Base-by-base conservation (phyloP, 2,113 vertebrate genomes). In the Phylloscopus trochilus region DNA sequence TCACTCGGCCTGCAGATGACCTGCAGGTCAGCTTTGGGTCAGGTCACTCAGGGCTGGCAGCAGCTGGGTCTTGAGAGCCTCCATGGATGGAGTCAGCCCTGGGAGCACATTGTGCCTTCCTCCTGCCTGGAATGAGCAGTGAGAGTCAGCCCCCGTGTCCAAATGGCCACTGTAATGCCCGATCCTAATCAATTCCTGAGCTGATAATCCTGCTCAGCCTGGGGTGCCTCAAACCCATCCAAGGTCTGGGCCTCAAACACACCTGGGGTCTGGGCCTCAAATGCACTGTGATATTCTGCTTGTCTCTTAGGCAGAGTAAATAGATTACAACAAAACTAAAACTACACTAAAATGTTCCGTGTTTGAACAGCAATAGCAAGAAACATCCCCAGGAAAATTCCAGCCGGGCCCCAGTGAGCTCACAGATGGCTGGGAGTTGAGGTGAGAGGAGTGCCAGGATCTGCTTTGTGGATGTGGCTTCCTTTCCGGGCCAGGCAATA, bases 101-200 rank as follows among this genome's bases (percentile, higher is more conserved):
- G 43, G 24, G 64, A 70, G 22, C 46, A 10, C 0, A 0, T 4
- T 44, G 74, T 33, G 10, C 22, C 53, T 64, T 80, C 39, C 30
- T 74, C 28, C 22, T 18, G 11, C 26, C 39, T 49, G 30, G 53
- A 68, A 35, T 3, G 35, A 44, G 49, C 0, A 0, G 21, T 19
- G 37, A 49, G 28, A 23, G 14, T 77, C 2, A 1, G 43, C 27
- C 30, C 18, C 44, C 2, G 1, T 56, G 27, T 43, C n/a, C 59
- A 76, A n/a, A 62, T 13, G 3, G 2, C 31, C 44, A 4, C 30
- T 20, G 11, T 37, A 66, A 23, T 7, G 1, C 16, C 35, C 0
- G 0, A 39, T 39, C 35, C 74, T 68, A 16, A 68, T 20, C 6
- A 55, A 9, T 56, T 72, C 35, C 15, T 74, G 72, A 64, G 51